Percentiles rank a stretch among this genome's conserved stretches.
Evolutionary conservation across 2,797 vertebrate genomes (phyloP).

Genomic region (Cheirogaleus major): DNA sequence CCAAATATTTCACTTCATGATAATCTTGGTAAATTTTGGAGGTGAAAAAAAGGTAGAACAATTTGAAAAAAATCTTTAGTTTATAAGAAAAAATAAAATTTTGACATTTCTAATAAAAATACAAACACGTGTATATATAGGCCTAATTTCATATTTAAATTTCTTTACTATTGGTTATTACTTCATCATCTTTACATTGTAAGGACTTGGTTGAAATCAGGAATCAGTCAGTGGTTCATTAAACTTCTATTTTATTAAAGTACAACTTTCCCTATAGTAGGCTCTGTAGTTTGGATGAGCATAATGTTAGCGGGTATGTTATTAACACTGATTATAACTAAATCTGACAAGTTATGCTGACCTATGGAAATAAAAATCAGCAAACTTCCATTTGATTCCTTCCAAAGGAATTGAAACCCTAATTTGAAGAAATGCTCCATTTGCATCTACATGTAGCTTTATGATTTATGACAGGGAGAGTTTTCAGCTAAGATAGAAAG

Average conservation of each 20-base stretch:
- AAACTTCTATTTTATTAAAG: not conserved
- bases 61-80: not conserved
- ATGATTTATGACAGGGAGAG: slow-evolving; percentile 61
- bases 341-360: slow-evolving; percentile 55
- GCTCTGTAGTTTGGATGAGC: not conserved
- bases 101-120: not conserved
- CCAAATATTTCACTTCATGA: not conserved
- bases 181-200: not conserved
- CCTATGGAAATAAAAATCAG: slow-evolving; percentile 49
- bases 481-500: slow-evolving; percentile 54
- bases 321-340: slow-evolving; percentile 63
- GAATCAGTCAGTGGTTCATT: not conserved
- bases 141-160: not conserved
- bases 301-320: not conserved
- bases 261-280: not conserved
- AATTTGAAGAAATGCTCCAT: slow-evolving; percentile 69
- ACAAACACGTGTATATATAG: not conserved
- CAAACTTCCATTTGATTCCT: slow-evolving; percentile 50
- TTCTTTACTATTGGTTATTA: not conserved
- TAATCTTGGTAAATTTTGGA: not conserved
- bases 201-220: not conserved
- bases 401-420: slow-evolving; percentile 62
- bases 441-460: not conserved
- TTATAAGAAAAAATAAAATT: not conserved
- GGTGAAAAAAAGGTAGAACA: not conserved